Evolutionary conservation across 2,797 vertebrate species (phyloP).

Genomic region (Melanotaenia nigrans): DNA sequence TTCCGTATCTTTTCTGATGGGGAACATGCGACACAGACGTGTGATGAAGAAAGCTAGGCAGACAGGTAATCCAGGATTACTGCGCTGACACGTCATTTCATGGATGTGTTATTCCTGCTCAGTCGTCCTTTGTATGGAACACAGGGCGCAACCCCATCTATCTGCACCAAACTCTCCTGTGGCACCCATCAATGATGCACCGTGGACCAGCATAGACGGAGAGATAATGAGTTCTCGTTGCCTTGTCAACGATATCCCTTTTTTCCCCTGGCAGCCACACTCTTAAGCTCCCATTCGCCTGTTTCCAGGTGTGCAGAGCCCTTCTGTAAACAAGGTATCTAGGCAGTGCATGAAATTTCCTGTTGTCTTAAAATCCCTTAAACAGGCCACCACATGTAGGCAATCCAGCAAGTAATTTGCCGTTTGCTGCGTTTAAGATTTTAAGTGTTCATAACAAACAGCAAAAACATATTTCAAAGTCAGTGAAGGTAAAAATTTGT

Average conservation of each 20-base stretch:
- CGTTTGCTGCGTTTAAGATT: background rate
- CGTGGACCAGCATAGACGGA: conserved; percentile 77
- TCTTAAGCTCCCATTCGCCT: conserved; percentile 49
- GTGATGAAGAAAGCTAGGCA: conserved; percentile 36
- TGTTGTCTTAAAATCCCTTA: conserved; percentile 57
- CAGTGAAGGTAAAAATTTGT: background rate
- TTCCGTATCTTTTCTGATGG: conserved; percentile 56
- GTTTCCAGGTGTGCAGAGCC: conserved; percentile 42
- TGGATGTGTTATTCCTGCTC: conserved; percentile 50
- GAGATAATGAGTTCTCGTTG: conserved; percentile 80
- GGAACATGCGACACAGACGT: conserved; percentile 28
- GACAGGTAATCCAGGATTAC: conserved; percentile 80
- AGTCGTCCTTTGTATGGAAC: conserved; percentile 47
- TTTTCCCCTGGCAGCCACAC: conserved; percentile 19
- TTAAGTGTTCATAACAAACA: background rate
- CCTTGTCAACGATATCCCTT: conserved; percentile 73
- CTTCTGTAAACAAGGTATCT: conserved; percentile 65
- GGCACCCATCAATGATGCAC: conserved; percentile 58
- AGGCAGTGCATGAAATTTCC: conserved; percentile 55
- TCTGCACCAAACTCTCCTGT: conserved; percentile 63
- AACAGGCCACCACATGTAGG: conserved; percentile 14
- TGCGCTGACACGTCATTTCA: conserved; percentile 62
- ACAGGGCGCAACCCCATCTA: conserved; percentile 57
- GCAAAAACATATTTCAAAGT: background rate
- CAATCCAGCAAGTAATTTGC: background rate